Conservation (phyloP, 2,797 vertebrate genomes). For the Orientallactaga sibirica region DNA sequence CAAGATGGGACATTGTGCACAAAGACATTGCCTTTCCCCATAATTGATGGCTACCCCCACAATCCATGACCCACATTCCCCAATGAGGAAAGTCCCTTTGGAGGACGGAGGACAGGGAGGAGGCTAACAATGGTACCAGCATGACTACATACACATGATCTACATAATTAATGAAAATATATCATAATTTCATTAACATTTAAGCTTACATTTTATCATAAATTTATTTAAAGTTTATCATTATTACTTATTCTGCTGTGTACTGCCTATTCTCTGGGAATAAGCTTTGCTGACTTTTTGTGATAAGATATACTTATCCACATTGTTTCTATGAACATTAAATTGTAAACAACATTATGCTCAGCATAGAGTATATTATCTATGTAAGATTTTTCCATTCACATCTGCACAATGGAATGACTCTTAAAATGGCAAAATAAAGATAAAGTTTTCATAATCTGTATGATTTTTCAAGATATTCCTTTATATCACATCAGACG, state of each 20-base stretch:
- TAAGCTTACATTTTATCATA: neutral
- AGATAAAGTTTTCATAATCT: neutral
- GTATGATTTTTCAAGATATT: neutral
- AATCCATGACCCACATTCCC: too few species aligned
- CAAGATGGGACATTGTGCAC: too few species aligned
- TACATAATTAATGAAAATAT: neutral
- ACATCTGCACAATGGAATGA: neutral
- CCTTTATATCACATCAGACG: neutral
- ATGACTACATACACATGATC: too few species aligned
- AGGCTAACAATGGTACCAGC: too few species aligned
- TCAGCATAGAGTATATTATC: neutral
- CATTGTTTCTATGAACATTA: neutral
- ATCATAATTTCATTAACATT: neutral
- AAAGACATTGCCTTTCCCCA: too few species aligned
- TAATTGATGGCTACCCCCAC: too few species aligned
- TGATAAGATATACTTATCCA: neutral
- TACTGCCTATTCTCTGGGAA: accelerated
- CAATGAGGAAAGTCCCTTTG: too few species aligned
- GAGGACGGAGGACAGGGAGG: too few species aligned
- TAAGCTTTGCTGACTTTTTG: neutral
- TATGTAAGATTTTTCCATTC: constrained; percentile 9
- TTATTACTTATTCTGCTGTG: neutral
- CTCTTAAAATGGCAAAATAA: neutral
- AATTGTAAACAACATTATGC: constrained; percentile 5
- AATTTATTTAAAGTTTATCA: neutral